Conservation (phyloP, 2,113 vertebrate species). For the Microcebus murinus region DNA sequence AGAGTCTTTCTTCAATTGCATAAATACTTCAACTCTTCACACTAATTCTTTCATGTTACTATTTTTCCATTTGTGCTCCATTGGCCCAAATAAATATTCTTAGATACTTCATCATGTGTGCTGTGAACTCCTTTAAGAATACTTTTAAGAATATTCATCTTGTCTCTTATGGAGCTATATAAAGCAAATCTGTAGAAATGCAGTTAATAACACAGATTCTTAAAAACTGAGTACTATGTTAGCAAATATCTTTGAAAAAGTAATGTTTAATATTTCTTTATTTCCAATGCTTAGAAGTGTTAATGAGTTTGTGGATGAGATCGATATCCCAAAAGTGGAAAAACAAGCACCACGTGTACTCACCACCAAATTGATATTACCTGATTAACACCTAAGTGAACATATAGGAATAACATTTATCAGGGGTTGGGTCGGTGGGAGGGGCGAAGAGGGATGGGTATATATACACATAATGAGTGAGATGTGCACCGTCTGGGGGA, state of each 20-base stretch:
- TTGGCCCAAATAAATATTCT: neutral
- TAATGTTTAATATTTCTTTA: neutral
- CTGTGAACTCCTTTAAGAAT: neutral
- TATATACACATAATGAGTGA: too few species aligned
- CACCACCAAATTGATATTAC: too few species aligned
- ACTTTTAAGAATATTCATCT: neutral
- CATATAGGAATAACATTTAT: too few species aligned
- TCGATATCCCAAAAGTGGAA: too few species aligned
- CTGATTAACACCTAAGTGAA: too few species aligned
- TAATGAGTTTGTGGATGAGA: too few species aligned
- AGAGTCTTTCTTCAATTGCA: neutral
- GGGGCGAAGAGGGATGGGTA: too few species aligned
- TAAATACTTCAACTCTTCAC: rapidly evolving
- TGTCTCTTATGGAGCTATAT: neutral
- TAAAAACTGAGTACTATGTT: neutral
- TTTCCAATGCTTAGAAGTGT: neutral
- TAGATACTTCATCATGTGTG: neutral
- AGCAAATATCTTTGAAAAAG: neutral
- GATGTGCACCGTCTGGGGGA: too few species aligned
- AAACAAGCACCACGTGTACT: too few species aligned
- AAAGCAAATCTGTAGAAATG: neutral
- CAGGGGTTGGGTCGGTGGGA: too few species aligned
- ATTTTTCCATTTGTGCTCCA: neutral
- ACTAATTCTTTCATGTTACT: neutral
- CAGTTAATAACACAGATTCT: neutral